Percentiles rank a stretch among this genome's conserved stretches.
Conservation (phyloP, 2,888 invertebrate species). For the Sisyra nigra region DNA sequence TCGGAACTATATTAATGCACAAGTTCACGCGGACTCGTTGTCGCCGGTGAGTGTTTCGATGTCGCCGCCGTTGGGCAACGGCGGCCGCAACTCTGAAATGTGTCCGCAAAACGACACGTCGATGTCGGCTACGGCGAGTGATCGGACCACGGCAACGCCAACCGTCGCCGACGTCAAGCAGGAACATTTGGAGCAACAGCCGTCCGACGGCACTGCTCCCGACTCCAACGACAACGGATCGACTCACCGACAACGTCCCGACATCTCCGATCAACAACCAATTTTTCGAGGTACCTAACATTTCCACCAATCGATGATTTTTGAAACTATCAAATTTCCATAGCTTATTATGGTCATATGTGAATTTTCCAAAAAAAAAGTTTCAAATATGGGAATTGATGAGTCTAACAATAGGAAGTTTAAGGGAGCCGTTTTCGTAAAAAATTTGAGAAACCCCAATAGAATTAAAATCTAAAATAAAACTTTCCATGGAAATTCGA, state of each 20-base stretch:
- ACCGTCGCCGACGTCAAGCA: constrained; percentile 4
- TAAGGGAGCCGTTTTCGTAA: no score
- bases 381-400: no score
- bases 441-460: no score
- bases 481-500: no score
- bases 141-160: no score
- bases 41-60: constrained; percentile 43
- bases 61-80: constrained; percentile 23
- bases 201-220: neutral
- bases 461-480: no score
- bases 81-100: neutral
- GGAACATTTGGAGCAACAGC: constrained; percentile 4
- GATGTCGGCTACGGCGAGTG: no score
- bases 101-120: no score
- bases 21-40: constrained; percentile 35
- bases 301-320: neutral
- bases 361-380: no score
- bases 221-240: constrained; percentile 1
- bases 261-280: neutral
- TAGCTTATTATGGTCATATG: no score
- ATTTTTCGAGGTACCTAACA: constrained; percentile 4
- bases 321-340: no score
- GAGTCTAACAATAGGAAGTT: no score
- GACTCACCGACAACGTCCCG: neutral
- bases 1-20: constrained; percentile 21